Conservation (phyloP, 2,888 invertebrate species). For the Rotaria socialis region DNA sequence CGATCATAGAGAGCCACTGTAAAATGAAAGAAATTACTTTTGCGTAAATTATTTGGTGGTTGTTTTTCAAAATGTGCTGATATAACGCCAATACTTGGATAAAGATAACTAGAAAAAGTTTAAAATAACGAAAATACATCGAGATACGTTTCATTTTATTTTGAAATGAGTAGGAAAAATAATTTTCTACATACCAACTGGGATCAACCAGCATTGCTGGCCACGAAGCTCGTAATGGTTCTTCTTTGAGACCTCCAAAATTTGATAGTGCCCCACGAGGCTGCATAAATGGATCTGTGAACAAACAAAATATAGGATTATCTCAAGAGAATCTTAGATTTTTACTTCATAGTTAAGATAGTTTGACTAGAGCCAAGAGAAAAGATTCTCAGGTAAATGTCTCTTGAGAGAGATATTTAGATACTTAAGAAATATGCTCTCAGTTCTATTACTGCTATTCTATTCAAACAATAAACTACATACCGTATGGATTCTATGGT, state of each 20-base stretch:
- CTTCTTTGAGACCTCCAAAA: conserved; percentile 46
- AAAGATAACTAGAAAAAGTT: background rate
- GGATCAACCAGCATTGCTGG: conserved; percentile 29
- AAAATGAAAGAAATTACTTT: conserved; percentile 99
- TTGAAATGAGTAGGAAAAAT: background rate
- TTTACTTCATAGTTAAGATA: too few species aligned
- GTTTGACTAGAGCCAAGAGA: background rate
- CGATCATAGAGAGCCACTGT: conserved; percentile 96
- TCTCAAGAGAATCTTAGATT: background rate
- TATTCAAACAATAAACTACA: background rate
- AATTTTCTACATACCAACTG: background rate
- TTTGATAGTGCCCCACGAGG: conserved; percentile 43
- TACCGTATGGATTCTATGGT: conserved; percentile 1
- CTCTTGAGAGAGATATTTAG: background rate
- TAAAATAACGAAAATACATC: too few species aligned
- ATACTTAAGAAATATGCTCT: background rate
- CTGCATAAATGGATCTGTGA: conserved; percentile 36
- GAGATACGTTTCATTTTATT: too few species aligned
- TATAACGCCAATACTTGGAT: conserved; percentile 63
- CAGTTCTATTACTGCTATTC: background rate
- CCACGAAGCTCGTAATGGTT: conserved; percentile 41
- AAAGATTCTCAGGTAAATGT: background rate
- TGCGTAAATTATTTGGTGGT: conserved; percentile 94
- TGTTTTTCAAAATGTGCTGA: conserved; percentile 99
- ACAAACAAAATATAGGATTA: background rate